Evolutionary conservation across 2,888 invertebrate genomes (phyloP).

Genomic region (Megaustenia siamemsis): DNA sequence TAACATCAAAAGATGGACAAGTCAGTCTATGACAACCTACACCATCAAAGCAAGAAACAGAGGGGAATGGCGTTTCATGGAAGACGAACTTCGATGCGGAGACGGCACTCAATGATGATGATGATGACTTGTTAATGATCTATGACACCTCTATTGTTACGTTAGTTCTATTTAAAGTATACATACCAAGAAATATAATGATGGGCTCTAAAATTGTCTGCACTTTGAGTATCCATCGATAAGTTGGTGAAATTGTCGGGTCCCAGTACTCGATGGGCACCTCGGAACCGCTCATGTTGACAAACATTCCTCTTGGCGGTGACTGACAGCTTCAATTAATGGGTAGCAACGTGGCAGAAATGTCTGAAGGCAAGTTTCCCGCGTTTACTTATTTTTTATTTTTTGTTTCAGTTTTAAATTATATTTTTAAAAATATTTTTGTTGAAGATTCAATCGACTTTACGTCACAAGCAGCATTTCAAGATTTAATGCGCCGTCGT

Average conservation of each 20-base stretch:
- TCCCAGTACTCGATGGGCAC: background rate
- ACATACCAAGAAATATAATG: constrained; percentile 52
- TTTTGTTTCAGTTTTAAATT: too few relatives aligned
- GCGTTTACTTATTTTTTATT: background rate
- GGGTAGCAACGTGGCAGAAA: too few relatives aligned
- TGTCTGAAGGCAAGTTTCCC: background rate
- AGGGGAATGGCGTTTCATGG: too few relatives aligned
- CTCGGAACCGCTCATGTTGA: constrained; percentile 11
- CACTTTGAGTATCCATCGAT: constrained; percentile 40
- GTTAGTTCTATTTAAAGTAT: background rate
- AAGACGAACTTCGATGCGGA: too few relatives aligned
- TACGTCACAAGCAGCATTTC: background rate
- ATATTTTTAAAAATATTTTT: background rate
- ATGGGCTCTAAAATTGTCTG: constrained; percentile 53
- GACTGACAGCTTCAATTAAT: background rate
- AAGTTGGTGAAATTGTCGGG: constrained; percentile 9
- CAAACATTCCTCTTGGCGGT: background rate
- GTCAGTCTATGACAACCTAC: too few relatives aligned
- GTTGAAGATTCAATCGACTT: background rate
- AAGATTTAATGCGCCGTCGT: background rate
- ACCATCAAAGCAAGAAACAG: too few relatives aligned
- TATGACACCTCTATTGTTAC: too few relatives aligned
- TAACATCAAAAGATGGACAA: too few relatives aligned
- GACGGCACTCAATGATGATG: too few relatives aligned
- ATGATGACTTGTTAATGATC: too few relatives aligned